Percentiles rank a stretch among this genome's conserved stretches.
Evolutionary conservation across 2,113 vertebrate genomes (phyloP).

Genomic region (Hystrix brachyura): DNA sequence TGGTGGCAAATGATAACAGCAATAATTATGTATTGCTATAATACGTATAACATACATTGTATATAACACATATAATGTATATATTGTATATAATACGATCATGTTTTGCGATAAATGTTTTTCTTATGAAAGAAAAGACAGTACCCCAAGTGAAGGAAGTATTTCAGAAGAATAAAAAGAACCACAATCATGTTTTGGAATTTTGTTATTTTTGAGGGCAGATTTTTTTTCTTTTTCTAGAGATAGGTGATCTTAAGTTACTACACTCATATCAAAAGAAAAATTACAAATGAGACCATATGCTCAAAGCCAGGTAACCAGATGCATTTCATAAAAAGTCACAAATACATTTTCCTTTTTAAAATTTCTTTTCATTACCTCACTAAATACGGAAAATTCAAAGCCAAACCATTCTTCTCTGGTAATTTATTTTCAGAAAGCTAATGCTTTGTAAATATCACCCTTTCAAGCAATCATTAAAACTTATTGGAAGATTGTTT

Average conservation of each 20-base stretch:
- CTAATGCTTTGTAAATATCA: slow-evolving; percentile 61
- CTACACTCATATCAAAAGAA: slow-evolving; percentile 32
- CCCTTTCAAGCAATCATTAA: slow-evolving; percentile 59
- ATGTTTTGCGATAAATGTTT: slow-evolving; percentile 75
- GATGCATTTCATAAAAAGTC: not conserved
- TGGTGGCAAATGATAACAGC: not conserved
- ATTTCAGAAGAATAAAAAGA: not conserved
- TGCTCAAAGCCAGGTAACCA: slow-evolving; percentile 9
- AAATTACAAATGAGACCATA: slow-evolving; percentile 46
- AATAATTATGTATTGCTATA: not conserved
- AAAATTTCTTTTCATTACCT: not conserved
- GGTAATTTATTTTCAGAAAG: slow-evolving; percentile 50
- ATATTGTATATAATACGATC: not conserved
- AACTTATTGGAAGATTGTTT: slow-evolving; percentile 32
- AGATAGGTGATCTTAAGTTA: not conserved
- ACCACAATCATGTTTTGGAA: not conserved
- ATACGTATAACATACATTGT: not conserved
- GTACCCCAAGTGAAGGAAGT: not conserved
- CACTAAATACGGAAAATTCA: slow-evolving; percentile 53
- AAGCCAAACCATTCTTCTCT: not conserved
- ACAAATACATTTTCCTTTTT: slow-evolving; percentile 15
- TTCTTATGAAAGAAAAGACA: slow-evolving; percentile 73
- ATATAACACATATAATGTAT: too few relatives aligned
- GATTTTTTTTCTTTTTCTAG: not conserved
- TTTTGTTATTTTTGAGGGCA: not conserved